phyloP scores from a whole-genome alignment of 2,113 vertebrate species.

The Rhagologus leucostigma region DNA sequence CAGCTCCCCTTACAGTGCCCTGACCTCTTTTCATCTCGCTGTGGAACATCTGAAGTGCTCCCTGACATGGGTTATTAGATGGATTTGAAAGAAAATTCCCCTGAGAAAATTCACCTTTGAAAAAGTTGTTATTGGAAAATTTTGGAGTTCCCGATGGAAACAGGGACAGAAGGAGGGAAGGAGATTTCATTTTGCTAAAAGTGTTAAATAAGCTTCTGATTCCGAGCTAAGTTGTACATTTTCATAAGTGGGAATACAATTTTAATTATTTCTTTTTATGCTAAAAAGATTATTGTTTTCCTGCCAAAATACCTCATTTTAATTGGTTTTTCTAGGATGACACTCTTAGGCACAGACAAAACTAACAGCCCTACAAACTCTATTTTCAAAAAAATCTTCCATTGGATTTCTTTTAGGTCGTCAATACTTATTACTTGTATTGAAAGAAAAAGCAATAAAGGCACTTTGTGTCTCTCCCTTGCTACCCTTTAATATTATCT shows the following conservation, averaged over 20 bases:
- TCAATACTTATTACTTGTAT: not conserved
- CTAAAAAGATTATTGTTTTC: not conserved
- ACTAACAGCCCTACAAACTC: not conserved
- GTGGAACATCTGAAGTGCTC: not conserved
- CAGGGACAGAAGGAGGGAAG: not conserved
- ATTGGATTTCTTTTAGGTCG: not conserved
- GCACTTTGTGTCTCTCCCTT: not conserved
- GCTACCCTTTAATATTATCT: constrained; percentile 2
- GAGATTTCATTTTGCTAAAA: not conserved
- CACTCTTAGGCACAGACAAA: not conserved
- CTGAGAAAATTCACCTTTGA: not conserved
- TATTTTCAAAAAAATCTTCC: not conserved
- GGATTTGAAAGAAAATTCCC: not conserved
- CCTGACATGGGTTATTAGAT: not conserved
- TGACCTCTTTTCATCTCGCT: not conserved
- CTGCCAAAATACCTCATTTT: not conserved
- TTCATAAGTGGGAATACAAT: not conserved
- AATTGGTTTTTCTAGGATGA: not conserved
- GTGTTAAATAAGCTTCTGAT: not conserved
- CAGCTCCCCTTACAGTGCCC: not conserved
- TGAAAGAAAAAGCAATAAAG: not conserved
- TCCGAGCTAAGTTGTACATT: not conserved
- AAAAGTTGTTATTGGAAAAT: not conserved
- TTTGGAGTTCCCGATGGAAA: not conserved
- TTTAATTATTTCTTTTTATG: not conserved